Evolutionary conservation across 2,113 vertebrate genomes (phyloP).

Genomic region (Polyodon spathula): DNA sequence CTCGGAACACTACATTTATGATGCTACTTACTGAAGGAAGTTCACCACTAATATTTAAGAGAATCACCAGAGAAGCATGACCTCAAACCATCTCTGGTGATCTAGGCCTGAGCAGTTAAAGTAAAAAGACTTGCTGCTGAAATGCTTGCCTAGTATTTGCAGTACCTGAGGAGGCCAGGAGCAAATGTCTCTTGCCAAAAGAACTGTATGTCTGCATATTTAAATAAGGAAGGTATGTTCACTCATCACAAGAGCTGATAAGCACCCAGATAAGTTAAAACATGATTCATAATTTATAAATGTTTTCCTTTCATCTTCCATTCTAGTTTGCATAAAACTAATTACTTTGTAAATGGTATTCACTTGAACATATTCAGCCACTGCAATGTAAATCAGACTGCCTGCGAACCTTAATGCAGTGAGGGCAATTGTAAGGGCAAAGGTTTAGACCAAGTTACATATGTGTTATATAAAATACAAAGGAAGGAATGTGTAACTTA

Average conservation of each 20-base stretch:
- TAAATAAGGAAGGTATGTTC: slow-evolving; percentile 94
- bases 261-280: slow-evolving; percentile 87
- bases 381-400: slow-evolving; percentile 28
- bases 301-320: slow-evolving; percentile 96
- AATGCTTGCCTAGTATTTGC: slow-evolving; percentile 21
- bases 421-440: slow-evolving; percentile 36
- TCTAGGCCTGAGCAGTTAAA: not conserved
- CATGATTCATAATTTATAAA: slow-evolving; percentile 98
- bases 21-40: not conserved
- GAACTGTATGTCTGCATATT: slow-evolving; percentile 84
- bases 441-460: slow-evolving; percentile 39
- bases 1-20: not conserved
- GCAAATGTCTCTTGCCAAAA: slow-evolving; percentile 56
- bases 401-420: slow-evolving; percentile 26
- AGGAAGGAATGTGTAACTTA: not conserved
- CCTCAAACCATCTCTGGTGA: not conserved
- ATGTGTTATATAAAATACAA: slow-evolving; percentile 1
- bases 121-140: slow-evolving; percentile 32
- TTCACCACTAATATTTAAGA: not conserved
- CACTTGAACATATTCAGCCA: slow-evolving; percentile 76
- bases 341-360: slow-evolving; percentile 57
- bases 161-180: slow-evolving; percentile 44
- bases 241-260: slow-evolving; percentile 41
- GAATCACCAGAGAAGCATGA: too few species aligned
- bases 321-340: slow-evolving; percentile 99